Percentiles rank a stretch among this genome's conserved stretches.
These are phyloP conservation scores for Octopus bimaculoides DNA, from an alignment of 1,140 invertebrate species.

Conservation along the genomic window DNA sequence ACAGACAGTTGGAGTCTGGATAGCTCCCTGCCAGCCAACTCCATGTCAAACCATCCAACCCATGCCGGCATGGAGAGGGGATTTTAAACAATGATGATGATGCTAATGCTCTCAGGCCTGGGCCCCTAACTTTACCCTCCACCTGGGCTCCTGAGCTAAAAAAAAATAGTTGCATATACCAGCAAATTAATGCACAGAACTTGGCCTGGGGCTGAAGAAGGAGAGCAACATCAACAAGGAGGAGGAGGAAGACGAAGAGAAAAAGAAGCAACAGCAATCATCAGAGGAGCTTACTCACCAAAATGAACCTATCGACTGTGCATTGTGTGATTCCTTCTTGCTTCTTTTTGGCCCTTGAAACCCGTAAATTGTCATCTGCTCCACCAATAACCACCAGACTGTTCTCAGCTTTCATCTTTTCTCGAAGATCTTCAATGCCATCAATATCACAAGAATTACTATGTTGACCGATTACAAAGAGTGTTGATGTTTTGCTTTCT, in stretches of 20 bases:
- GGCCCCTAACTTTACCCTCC: too few species aligned
- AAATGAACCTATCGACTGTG: slow-evolving; percentile 77
- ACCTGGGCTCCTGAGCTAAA: too few species aligned
- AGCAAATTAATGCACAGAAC: too few species aligned
- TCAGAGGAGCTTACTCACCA: slow-evolving; percentile 33
- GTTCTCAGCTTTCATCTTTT: slow-evolving; percentile 74
- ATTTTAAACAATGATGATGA: too few species aligned
- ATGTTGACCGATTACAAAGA: slow-evolving; percentile 80
- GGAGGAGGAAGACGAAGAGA: neutral
- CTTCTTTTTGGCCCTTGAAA: slow-evolving; percentile 70
- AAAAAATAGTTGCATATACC: too few species aligned
- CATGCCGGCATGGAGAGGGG: too few species aligned
- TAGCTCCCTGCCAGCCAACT: too few species aligned
- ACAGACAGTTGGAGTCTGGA: too few species aligned
- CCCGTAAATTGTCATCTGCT: slow-evolving; percentile 74
- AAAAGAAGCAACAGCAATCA: neutral
- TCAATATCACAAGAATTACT: slow-evolving; percentile 66
- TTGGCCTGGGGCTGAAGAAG: too few species aligned
- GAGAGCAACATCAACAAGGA: too few species aligned
- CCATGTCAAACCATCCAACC: too few species aligned
- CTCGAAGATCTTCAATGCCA: slow-evolving; percentile 74
- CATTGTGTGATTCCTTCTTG: slow-evolving; percentile 75
- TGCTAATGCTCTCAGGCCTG: too few species aligned
- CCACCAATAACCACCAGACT: slow-evolving; percentile 78
- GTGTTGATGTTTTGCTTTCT: slow-evolving; percentile 71